Percentiles rank a stretch among this genome's conserved stretches.
These are phyloP conservation scores for Fratercula arctica DNA, from an alignment of 2,797 vertebrate species.

Conservation along the genomic window DNA sequence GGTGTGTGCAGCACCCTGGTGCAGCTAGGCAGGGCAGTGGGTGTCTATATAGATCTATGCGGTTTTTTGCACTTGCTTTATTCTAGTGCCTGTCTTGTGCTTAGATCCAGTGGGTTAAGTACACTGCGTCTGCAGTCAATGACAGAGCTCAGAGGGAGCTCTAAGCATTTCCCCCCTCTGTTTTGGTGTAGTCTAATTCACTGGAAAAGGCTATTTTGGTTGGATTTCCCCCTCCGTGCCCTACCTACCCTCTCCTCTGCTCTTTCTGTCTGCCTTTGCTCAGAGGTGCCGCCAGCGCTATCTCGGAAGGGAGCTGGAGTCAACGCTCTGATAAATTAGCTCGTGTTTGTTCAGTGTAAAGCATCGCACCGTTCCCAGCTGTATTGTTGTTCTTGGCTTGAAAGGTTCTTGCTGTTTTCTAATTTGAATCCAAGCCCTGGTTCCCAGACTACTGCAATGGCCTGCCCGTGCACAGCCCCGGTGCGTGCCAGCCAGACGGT, in stretches of 20 bases:
- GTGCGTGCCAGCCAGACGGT: background rate
- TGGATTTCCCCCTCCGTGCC: background rate
- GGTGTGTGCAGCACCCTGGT: background rate
- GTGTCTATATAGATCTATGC: accelerated
- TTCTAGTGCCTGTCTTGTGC: background rate
- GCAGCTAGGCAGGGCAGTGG: background rate
- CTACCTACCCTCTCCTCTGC: background rate
- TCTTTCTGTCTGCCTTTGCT: background rate
- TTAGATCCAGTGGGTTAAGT: background rate
- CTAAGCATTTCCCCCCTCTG: background rate
- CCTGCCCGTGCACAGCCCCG: background rate
- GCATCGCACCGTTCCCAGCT: background rate
- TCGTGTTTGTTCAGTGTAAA: constrained; percentile 21
- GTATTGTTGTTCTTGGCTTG: constrained; percentile 47
- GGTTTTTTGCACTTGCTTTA: accelerated
- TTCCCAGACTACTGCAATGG: accelerated
- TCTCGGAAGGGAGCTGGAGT: constrained; percentile 10
- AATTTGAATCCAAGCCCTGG: background rate
- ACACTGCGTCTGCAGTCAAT: background rate
- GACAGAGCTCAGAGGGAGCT: background rate
- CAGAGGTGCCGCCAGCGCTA: background rate
- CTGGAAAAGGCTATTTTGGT: background rate
- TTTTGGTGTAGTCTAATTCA: background rate
- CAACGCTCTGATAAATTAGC: background rate
- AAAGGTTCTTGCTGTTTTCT: background rate